Percentiles rank a stretch among this genome's conserved stretches.
These are phyloP conservation scores for Crocuta crocuta DNA, from an alignment of 2,113 vertebrate species.

Conservation along the genomic window DNA sequence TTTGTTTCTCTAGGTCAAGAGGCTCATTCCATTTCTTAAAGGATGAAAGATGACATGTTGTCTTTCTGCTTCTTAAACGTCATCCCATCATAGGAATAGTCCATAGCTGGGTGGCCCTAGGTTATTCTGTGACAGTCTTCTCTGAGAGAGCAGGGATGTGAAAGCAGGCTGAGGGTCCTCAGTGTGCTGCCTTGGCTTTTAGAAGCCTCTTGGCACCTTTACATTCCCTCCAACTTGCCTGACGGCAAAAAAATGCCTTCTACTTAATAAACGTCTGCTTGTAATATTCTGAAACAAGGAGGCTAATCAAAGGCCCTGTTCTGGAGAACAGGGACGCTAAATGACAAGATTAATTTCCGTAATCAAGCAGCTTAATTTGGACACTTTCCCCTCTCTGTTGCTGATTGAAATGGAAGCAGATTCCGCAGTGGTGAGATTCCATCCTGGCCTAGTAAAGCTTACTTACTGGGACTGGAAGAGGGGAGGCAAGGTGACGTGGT, in stretches of 20 bases:
- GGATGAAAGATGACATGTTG: not conserved
- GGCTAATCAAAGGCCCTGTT: conserved; percentile 89
- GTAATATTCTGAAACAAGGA: conserved; percentile 89
- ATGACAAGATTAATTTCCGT: conserved; percentile 91
- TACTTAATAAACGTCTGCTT: conserved; percentile 86
- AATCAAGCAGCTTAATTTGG: conserved; percentile 90
- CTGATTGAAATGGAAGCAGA: conserved; percentile 88
- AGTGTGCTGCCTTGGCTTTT: not conserved
- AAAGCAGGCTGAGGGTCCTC: not conserved
- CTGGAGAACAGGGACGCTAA: conserved; percentile 85
- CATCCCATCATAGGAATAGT: not conserved
- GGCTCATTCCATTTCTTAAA: not conserved
- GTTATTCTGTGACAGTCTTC: not conserved
- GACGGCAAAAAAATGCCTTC: conserved; percentile 80
- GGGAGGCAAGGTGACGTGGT: conserved; percentile 33
- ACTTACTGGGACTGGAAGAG: conserved; percentile 57
- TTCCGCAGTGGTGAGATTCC: conserved; percentile 82
- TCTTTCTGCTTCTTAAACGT: not conserved
- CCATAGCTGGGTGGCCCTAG: not conserved
- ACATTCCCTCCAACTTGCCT: conserved; percentile 31
- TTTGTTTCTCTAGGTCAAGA: not conserved
- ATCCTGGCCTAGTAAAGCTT: conserved; percentile 68
- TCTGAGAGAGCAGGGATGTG: not conserved
- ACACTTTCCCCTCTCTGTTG: conserved; percentile 82
- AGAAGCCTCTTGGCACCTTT: conserved; percentile 72